Percentiles rank a stretch among this genome's conserved stretches.
Conservation (phyloP, 1,140 invertebrate genomes). For the Chironomus striatipennis region DNA sequence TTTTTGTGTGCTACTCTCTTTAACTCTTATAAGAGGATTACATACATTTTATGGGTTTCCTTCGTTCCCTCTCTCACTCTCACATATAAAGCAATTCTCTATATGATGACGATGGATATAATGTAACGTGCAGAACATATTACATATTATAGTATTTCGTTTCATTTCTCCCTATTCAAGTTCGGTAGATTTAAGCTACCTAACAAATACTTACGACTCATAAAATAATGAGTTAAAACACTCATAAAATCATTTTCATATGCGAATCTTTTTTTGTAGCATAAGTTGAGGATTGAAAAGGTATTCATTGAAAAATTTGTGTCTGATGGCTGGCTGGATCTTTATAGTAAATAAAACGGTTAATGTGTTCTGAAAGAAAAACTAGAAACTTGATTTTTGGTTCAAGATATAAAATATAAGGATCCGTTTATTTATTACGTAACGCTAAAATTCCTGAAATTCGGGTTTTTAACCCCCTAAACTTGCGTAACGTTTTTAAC, state of each 20-base stretch:
- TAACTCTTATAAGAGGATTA: slow-evolving; percentile 19
- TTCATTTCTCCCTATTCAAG: slow-evolving; percentile 12
- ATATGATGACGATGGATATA: not conserved
- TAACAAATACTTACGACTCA: not conserved
- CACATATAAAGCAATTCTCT: not conserved
- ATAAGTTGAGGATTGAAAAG: not conserved
- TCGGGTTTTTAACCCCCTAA: no score
- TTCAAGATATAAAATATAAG: no score
- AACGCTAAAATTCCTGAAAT: no score
- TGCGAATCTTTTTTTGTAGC: not conserved
- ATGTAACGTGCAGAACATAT: no score
- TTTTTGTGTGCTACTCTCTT: not conserved
- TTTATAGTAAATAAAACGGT: no score
- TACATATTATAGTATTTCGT: slow-evolving; percentile 5
- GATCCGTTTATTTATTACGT: no score
- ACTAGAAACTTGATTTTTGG: no score
- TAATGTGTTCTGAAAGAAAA: no score
- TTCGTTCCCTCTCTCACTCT: not conserved
- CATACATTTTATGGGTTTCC: slow-evolving; percentile 16
- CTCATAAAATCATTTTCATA: slow-evolving; percentile 10
- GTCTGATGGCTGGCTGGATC: no score
- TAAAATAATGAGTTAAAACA: slow-evolving; percentile 19
- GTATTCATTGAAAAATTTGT: no score
- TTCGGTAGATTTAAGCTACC: not conserved
- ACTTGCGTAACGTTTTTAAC: no score